A percentile compares a stretch with the other conserved stretches of the same genome.
These are phyloP conservation scores for Seira musarum DNA, from an alignment of 2,888 invertebrate species.

Conservation along the genomic window DNA sequence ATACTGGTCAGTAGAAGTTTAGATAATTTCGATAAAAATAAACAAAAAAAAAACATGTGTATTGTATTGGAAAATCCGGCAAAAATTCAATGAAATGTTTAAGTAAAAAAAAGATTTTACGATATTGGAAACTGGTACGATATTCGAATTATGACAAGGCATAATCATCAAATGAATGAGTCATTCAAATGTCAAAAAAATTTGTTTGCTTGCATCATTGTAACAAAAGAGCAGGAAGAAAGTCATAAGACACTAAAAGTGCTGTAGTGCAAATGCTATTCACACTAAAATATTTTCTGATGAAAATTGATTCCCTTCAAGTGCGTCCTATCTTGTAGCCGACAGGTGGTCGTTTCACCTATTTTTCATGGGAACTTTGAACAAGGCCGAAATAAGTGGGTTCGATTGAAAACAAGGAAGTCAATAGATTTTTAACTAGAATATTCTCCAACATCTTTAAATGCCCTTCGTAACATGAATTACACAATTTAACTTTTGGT, in stretches of 20 bases:
- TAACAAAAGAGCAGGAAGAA: neutral
- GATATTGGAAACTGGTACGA: slow-evolving; percentile 38
- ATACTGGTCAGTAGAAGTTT: slow-evolving; percentile 4
- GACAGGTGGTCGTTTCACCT: neutral
- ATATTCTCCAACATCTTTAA: no score
- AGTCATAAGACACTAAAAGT: neutral
- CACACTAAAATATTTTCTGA: neutral
- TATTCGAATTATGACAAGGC: neutral
- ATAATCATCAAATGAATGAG: slow-evolving; percentile 15
- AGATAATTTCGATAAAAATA: neutral
- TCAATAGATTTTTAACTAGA: neutral
- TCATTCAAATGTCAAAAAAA: slow-evolving; percentile 36
- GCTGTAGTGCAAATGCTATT: no score
- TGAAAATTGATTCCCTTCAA: neutral
- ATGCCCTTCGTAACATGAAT: no score
- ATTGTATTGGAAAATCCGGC: no score
- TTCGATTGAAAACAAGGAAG: neutral
- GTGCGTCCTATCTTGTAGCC: neutral
- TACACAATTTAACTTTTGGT: neutral
- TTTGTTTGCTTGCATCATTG: neutral
- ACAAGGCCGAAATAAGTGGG: neutral
- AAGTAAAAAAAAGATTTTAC: neutral
- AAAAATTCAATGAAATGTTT: neutral
- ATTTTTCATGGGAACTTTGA: neutral
- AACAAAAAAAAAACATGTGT: neutral